Conservation (phyloP, 1,140 invertebrate genomes). For the Bathynomus jamesi region DNA sequence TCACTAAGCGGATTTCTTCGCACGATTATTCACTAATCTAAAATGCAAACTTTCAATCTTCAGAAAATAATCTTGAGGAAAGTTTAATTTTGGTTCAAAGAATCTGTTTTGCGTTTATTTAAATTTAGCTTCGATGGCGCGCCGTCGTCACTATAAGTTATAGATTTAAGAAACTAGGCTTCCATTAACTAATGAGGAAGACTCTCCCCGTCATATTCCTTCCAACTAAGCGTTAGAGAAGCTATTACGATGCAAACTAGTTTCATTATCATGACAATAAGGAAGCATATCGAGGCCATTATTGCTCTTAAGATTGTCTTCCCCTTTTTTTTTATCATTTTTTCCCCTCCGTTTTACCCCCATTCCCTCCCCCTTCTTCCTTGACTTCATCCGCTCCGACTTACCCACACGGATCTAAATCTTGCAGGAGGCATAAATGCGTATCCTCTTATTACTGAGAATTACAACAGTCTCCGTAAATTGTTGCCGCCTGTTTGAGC, state of each 20-base stretch:
- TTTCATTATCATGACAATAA: conserved; percentile 36
- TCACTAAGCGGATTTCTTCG: too few relatives aligned
- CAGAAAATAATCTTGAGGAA: too few relatives aligned
- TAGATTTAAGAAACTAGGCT: too few relatives aligned
- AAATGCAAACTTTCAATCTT: too few relatives aligned
- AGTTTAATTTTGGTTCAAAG: too few relatives aligned
- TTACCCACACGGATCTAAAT: background rate
- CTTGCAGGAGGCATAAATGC: background rate
- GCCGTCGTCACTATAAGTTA: too few relatives aligned
- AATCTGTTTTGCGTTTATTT: too few relatives aligned
- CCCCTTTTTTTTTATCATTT: background rate
- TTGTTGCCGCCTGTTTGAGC: background rate
- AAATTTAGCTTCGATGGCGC: too few relatives aligned
- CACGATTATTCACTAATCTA: too few relatives aligned
- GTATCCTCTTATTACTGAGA: background rate
- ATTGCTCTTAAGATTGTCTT: conserved; percentile 33
- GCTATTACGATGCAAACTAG: conserved; percentile 35
- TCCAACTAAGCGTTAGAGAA: conserved; percentile 14
- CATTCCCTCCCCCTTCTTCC: background rate
- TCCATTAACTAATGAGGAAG: background rate
- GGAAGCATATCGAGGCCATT: conserved; percentile 31
- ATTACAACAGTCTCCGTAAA: background rate
- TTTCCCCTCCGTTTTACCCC: background rate
- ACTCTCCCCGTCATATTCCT: conserved; percentile 25
- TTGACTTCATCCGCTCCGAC: background rate